Evolutionary conservation across 2,888 invertebrate genomes (phyloP), one percentile per base, ranked within the genome.

Genomic region (Tiliacea citrago): DNA sequence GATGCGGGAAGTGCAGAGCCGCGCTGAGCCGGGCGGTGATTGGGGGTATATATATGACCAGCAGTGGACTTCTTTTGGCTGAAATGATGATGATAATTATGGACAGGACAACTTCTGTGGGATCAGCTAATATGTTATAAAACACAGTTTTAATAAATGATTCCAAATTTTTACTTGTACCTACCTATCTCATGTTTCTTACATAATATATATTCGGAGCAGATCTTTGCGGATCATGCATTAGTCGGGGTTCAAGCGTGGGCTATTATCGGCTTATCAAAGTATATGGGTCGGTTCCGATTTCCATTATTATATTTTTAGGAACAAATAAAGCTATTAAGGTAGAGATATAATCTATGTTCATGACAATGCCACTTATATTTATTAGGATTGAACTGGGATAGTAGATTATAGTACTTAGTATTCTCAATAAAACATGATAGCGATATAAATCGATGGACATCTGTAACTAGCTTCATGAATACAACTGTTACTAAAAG

Each of bases 181-280:
- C 39, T 39, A 39, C 39, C 39, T 39, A 39, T 42, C 58, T 29
- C 21, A 60, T 16, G 24, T 47, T 58, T 53, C 74, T 60, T 55
- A 60, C 29, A 47, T 53, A 57, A n/a, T 60, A 21, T 55, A 42
- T 55, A 75, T 29, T 24, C 1, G 10, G 58, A 21, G 24, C 29
- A 24, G 42, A 55, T 62, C 42, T 79, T 55, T 35, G 29, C 35
- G 21, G 42, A 35, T 29, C 47, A 35, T 35, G 57, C 35, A 77
- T 53, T 61, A 53, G 81, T 55, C 13, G 10, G 47, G 49, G 21
- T 66, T 61, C 53, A 55, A 66, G 24, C 21, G 53, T 49, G 42
- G 42, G 35, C 35, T 61, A 81, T 55, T 75, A 61, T n/a, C 42
- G 75, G 39, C 29, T 81, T 81, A 60, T 81, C 18, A 60, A 80